A percentile compares a stretch with the other conserved stretches of the same genome.
Evolutionary conservation across 2,888 invertebrate species (phyloP).

Genomic region (Idaea dimidiata): DNA sequence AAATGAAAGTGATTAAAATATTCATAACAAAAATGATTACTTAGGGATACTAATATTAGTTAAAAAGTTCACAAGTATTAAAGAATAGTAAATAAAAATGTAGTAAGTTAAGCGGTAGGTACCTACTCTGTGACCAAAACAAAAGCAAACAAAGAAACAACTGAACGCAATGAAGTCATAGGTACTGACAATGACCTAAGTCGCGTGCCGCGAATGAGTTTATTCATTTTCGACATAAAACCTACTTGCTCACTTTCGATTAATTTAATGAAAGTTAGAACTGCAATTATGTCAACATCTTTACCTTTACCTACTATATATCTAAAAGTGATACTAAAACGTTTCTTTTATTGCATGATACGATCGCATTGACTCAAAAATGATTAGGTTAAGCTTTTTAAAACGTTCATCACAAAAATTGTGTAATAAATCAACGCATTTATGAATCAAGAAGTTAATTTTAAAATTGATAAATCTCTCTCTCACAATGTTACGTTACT

Average conservation of each 20-base stretch:
- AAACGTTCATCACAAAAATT: neutral
- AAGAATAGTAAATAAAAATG: neutral
- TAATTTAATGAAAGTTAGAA: neutral
- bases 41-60: too few species aligned
- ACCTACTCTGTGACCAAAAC: neutral
- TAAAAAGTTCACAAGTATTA: too few species aligned
- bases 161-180: neutral
- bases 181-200: neutral
- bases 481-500: slow-evolving; percentile 24
- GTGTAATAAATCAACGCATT: neutral
- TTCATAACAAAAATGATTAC: too few species aligned
- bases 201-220: slow-evolving; percentile 3
- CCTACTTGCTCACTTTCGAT: slow-evolving; percentile 8
- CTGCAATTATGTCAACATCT: neutral
- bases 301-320: neutral
- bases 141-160: neutral
- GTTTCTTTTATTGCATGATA: neutral
- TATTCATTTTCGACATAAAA: slow-evolving; percentile 8
- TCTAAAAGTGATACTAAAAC: neutral
- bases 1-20: too few species aligned
- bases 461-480: slow-evolving; percentile 21
- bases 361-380: neutral
- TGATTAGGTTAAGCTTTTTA: neutral
- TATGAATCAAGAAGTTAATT: slow-evolving; percentile 13
- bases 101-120: neutral